These are phyloP conservation scores for Nomada ferruginata DNA, from an alignment of 2,888 invertebrate species.

Conservation along the genomic window DNA sequence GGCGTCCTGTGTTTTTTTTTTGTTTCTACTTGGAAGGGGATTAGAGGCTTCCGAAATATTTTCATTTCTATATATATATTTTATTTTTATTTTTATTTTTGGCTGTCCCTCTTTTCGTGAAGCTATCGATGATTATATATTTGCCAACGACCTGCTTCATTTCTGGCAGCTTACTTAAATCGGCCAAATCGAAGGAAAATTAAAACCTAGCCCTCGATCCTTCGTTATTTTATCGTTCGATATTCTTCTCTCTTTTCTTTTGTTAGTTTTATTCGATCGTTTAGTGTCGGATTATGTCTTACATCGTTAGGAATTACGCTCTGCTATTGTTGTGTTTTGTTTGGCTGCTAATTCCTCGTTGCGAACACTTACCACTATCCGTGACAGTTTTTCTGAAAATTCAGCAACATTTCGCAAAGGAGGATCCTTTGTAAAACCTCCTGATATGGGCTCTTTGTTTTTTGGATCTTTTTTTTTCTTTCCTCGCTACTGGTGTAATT, in stretches of 20 bases:
- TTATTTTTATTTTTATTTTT: constrained; percentile 5
- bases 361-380: constrained; percentile 39
- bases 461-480: background rate
- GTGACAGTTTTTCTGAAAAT: constrained; percentile 55
- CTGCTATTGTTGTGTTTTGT: background rate
- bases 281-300: background rate
- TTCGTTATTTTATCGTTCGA: constrained; percentile 1
- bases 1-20: constrained; percentile 56
- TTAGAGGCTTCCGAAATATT: constrained; percentile 50
- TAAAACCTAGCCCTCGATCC: constrained; percentile 28
- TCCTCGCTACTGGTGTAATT: background rate
- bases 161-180: background rate
- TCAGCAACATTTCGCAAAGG: constrained; percentile 51
- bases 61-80: background rate
- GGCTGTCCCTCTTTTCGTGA: background rate
- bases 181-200: constrained; percentile 10
- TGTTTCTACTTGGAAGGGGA: constrained; percentile 50
- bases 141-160: no score
- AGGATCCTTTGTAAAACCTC: constrained; percentile 27
- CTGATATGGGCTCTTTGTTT: background rate
- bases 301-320: background rate
- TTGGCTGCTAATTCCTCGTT: constrained; percentile 29
- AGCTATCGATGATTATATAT: constrained; percentile 8
- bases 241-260: background rate
- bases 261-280: background rate